Evolutionary conservation across 1,140 invertebrate species (phyloP).

Genomic region (Zaprionus inermis): DNA sequence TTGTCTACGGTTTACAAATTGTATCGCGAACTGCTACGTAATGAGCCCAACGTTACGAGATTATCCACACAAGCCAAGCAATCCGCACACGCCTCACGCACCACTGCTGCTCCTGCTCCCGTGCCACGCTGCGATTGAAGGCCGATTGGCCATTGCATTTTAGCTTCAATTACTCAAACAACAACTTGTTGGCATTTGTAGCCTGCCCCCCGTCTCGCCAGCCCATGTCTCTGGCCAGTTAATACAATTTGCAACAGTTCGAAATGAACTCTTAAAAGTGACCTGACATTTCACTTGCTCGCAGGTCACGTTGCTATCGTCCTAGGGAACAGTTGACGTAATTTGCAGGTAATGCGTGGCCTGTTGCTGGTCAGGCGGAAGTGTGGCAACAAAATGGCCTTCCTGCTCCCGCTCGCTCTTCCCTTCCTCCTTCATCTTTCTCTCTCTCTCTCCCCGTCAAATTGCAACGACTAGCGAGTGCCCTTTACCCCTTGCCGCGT

Average conservation of each 20-base stretch:
- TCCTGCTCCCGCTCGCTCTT: background rate
- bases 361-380: constrained; percentile 43
- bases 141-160: constrained; percentile 55
- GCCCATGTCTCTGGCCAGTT: constrained; percentile 20
- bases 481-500: background rate
- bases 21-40: background rate
- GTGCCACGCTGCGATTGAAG: background rate
- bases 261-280: constrained; percentile 76
- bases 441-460: constrained; percentile 7
- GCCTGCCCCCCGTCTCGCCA: background rate
- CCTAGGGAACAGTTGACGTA: constrained; percentile 67
- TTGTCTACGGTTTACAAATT: background rate
- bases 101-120: background rate
- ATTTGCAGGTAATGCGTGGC: constrained; percentile 75
- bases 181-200: constrained; percentile 72
- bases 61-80: constrained; percentile 1
- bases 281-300: constrained; percentile 68
- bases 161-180: constrained; percentile 66
- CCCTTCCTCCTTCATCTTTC: background rate
- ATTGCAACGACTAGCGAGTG: constrained; percentile 17
- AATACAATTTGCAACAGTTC: constrained; percentile 47
- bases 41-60: constrained; percentile 1
- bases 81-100: background rate
- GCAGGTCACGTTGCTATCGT: constrained; percentile 50
- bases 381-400: constrained; percentile 41